These are phyloP conservation scores for Lateolabrax maculatus DNA, from an alignment of 2,797 vertebrate species.

Conservation along the genomic window DNA sequence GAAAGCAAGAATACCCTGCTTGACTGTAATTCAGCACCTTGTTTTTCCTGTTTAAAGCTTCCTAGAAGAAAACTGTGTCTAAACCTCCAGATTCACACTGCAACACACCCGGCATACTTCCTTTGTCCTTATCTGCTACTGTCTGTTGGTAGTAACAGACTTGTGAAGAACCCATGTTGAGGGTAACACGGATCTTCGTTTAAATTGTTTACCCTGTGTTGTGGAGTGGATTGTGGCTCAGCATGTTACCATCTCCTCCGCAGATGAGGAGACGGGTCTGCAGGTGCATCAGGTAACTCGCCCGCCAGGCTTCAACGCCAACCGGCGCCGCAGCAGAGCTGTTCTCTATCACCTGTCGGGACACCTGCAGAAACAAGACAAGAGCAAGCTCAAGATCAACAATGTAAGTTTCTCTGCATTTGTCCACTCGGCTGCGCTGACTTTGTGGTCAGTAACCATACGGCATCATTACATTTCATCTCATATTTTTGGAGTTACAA, in stretches of 20 bases:
- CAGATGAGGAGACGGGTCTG: constrained; percentile 88
- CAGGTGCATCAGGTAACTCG: constrained; percentile 87
- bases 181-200: constrained; percentile 7
- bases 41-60: neutral
- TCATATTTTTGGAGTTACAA: neutral
- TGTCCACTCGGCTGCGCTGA: too few relatives aligned
- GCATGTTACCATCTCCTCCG: constrained; percentile 21
- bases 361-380: constrained; percentile 91
- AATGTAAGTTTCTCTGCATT: constrained; percentile 80
- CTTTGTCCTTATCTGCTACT: neutral
- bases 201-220: neutral
- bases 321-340: constrained; percentile 88
- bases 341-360: constrained; percentile 90
- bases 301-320: constrained; percentile 87
- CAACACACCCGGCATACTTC: neutral
- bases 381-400: constrained; percentile 90
- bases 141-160: neutral
- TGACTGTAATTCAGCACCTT: too few relatives aligned
- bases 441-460: neutral
- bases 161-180: too few relatives aligned
- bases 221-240: neutral
- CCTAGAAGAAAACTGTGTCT: neutral
- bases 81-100: too few relatives aligned
- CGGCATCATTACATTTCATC: neutral
- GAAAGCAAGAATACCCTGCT: too few relatives aligned